Percentiles rank a stretch among this genome's conserved stretches.
phyloP scores from a whole-genome alignment of 2,888 invertebrate species.

The Aromia moschata region DNA sequence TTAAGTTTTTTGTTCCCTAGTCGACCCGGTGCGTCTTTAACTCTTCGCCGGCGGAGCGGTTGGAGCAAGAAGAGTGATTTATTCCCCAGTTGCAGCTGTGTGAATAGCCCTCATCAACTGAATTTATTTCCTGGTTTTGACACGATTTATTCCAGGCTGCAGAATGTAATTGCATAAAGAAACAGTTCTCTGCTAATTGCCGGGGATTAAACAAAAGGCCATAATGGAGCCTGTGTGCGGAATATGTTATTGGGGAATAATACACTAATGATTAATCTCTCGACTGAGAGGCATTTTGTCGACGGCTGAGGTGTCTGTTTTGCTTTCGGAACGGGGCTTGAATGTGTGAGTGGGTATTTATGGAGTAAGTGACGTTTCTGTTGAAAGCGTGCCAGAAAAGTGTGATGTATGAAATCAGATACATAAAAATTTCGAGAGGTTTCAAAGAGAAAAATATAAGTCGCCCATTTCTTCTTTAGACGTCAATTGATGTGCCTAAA shows the following conservation, averaged over 20 bases:
- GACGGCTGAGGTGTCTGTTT: too few relatives aligned
- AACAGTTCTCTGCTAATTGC: slow-evolving; percentile 48
- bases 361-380: too few relatives aligned
- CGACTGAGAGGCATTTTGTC: not conserved
- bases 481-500: too few relatives aligned
- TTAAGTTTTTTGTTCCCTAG: not conserved
- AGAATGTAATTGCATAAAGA: slow-evolving; percentile 49
- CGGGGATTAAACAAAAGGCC: slow-evolving; percentile 43
- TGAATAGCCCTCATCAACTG: slow-evolving; percentile 52
- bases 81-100: slow-evolving; percentile 41
- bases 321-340: too few relatives aligned
- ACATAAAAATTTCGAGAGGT: too few relatives aligned
- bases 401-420: too few relatives aligned
- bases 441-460: too few relatives aligned
- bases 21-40: not conserved
- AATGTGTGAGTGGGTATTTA: too few relatives aligned
- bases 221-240: slow-evolving; percentile 30
- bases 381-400: too few relatives aligned
- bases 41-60: not conserved
- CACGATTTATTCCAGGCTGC: slow-evolving; percentile 45
- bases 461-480: too few relatives aligned
- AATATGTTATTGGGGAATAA: slow-evolving; percentile 17
- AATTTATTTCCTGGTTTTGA: slow-evolving; percentile 51
- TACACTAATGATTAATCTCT: slow-evolving; percentile 7
- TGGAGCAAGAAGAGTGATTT: slow-evolving; percentile 39